These are phyloP conservation scores for Echinarachnius parma DNA, from an alignment of 53 echinoderm and acorn worm species.

Conservation along the genomic window DNA sequence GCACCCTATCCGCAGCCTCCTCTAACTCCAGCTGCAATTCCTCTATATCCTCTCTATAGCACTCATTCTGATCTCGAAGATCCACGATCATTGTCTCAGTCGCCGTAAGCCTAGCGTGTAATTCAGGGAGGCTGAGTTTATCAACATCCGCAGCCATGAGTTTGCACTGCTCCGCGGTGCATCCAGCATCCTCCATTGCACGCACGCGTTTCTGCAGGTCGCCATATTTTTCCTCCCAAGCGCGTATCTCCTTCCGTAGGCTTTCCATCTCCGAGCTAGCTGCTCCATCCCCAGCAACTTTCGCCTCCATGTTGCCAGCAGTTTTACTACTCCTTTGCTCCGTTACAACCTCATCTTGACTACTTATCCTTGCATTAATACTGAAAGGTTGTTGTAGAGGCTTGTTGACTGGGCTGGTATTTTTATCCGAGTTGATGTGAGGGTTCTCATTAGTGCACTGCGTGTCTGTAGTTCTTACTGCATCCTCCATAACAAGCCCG, in stretches of 20 bases:
- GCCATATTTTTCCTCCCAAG: slow-evolving; percentile 63
- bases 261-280: slow-evolving; percentile 44
- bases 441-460: neutral
- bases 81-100: slow-evolving; percentile 62
- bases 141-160: neutral
- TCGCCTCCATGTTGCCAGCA: slow-evolving; percentile 26
- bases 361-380: neutral
- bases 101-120: slow-evolving; percentile 47
- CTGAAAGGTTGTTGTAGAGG: slow-evolving; percentile 3
- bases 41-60: slow-evolving; percentile 60
- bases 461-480: slow-evolving; percentile 9
- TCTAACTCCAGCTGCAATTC: slow-evolving; percentile 80
- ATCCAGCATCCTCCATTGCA: slow-evolving; percentile 38
- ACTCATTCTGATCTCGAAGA: slow-evolving; percentile 70
- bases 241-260: slow-evolving; percentile 56
- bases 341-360: slow-evolving; percentile 23
- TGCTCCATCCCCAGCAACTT: slow-evolving; percentile 36
- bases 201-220: slow-evolving; percentile 51
- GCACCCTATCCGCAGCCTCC: slow-evolving; percentile 76
- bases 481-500: slow-evolving; percentile 31
- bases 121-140: slow-evolving; percentile 25
- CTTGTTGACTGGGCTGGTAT: slow-evolving; percentile 3
- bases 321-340: neutral
- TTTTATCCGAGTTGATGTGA: slow-evolving; percentile 21
- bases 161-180: neutral